A percentile compares a stretch with the other conserved stretches of the same genome.
These are phyloP conservation scores for Druon quercuslanigerum DNA, from an alignment of 1,140 invertebrate genomes.

Conservation along the genomic window DNA sequence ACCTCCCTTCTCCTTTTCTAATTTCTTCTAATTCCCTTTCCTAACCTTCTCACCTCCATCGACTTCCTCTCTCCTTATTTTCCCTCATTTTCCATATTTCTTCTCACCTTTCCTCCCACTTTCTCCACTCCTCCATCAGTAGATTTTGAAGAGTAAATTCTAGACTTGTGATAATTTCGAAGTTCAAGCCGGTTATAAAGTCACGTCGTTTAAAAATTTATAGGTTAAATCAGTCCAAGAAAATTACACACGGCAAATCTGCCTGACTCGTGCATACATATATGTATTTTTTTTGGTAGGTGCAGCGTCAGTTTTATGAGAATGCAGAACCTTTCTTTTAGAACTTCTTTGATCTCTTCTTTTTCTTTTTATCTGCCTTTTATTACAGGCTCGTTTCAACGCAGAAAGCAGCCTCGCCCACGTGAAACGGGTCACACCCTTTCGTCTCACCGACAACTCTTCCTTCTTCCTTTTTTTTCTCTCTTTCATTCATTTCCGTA, in stretches of 20 bases:
- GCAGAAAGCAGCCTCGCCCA: slow-evolving; percentile 53
- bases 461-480: slow-evolving; percentile 31
- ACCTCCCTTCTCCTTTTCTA: too few species aligned
- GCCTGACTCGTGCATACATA: neutral
- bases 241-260: slow-evolving; percentile 11
- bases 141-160: too few species aligned
- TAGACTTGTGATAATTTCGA: neutral
- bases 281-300: neutral
- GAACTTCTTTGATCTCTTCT: slow-evolving; percentile 18
- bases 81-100: too few species aligned
- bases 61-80: too few species aligned
- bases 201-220: slow-evolving; percentile 7
- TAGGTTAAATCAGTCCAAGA: slow-evolving; percentile 8
- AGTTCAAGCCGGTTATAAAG: slow-evolving; percentile 6
- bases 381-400: slow-evolving; percentile 30
- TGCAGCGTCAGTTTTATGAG: slow-evolving; percentile 16
- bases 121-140: too few species aligned
- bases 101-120: too few species aligned
- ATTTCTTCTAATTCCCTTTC: too few species aligned
- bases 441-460: slow-evolving; percentile 36
- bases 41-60: too few species aligned
- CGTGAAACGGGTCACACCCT: slow-evolving; percentile 62
- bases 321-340: slow-evolving; percentile 17
- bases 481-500: slow-evolving; percentile 30
- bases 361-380: slow-evolving; percentile 6